Conservation (phyloP, 1,140 invertebrate species). For the Belonocnema kinseyi region DNA sequence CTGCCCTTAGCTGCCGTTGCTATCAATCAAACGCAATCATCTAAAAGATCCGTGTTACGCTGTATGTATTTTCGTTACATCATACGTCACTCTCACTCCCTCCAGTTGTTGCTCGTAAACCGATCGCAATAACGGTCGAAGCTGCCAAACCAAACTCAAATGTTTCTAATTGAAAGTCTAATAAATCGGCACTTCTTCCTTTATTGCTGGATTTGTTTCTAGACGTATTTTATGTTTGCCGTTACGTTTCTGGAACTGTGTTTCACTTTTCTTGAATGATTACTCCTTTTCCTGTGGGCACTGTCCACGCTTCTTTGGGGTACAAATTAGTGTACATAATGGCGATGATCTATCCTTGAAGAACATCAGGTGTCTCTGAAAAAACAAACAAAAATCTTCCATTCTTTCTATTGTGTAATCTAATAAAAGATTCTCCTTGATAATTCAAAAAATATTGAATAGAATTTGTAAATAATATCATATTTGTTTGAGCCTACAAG, state of each 20-base stretch:
- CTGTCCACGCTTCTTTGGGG: neutral
- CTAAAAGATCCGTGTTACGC: constrained; percentile 74
- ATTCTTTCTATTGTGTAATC: too few species aligned
- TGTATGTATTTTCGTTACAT: constrained; percentile 62
- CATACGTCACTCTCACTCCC: constrained; percentile 35
- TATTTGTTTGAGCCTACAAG: neutral
- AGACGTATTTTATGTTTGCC: neutral
- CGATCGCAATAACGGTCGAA: constrained; percentile 11
- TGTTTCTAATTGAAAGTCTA: too few species aligned
- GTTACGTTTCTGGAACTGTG: neutral
- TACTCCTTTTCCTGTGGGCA: constrained; percentile 17
- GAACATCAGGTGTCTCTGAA: neutral
- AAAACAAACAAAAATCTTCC: too few species aligned
- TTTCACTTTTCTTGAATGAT: constrained; percentile 16
- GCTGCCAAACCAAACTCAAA: neutral
- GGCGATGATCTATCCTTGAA: neutral
- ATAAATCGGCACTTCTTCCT: constrained; percentile 16
- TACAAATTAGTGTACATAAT: neutral
- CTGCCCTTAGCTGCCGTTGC: constrained; percentile 78
- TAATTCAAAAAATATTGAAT: too few species aligned
- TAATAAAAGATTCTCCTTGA: too few species aligned
- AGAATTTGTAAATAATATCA: too few species aligned
- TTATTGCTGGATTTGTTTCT: neutral
- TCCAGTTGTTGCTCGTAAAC: constrained; percentile 1
- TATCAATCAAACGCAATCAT: constrained; percentile 75